Evolutionary conservation across 1,140 invertebrate genomes (phyloP), one percentile per base, ranked within the genome.

Genomic region (Nephila pilipes): DNA sequence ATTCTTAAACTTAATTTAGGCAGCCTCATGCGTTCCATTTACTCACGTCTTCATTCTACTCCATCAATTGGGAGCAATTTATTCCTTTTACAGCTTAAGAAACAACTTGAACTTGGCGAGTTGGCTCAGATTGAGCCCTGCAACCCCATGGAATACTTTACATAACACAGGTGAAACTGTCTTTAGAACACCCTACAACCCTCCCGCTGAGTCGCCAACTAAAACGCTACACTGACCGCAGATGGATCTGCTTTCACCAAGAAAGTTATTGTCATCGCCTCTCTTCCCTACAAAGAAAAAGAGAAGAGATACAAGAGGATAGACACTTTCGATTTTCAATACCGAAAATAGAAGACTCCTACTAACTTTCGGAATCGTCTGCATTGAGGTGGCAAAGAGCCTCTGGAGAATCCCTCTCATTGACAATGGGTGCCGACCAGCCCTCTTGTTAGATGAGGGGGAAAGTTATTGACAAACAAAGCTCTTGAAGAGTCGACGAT

Each of bases 381-480:
- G 80, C 80, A 54, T 83, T 83, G n/a, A 25, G 80, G 18, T 25
- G 32, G 22, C 38, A 46, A 46, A 36, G 32, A 22, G 18, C 4
- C 38, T 20, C 14, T 18, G 22, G 29, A 57, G 80, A 55, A 83
- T 46, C 46, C 46, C 22, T 83, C 38, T 83, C 54, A 25, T 54
- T 20, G 12, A 83, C 80, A 83, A 83, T 83, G 22, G 65, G 1
- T 32, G 46, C 20, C 46, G 20, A 38, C 5, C n/a, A 6, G 18
- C 38, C 4, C 16, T 55, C 22, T 2, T 57, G 22, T 5, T 29
- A 29, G 46, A 55, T 83, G 80, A 54, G 6, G 80, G 80, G n/a
- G 12, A 25, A 83, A 22, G 38, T 83, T 83, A 83, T 83, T 83
- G 80, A 83, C 80, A 83, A 83, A 83, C 80, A 83, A 83, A 83